Conservation (phyloP, 2,797 vertebrate species). For the Rhodeus uyekii region DNA sequence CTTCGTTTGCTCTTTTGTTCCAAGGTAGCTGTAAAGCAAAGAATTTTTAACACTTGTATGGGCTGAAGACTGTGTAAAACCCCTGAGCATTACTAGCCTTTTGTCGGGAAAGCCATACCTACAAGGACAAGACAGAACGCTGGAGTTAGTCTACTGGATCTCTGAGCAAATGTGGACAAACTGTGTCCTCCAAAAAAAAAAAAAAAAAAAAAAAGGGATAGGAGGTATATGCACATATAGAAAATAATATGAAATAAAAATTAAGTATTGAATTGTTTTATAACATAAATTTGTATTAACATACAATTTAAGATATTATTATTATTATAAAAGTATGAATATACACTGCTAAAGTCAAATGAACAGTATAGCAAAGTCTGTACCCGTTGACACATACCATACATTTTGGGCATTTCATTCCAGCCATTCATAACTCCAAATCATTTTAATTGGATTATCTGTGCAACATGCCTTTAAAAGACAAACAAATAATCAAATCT, state of each 20-base stretch:
- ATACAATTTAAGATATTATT: not conserved
- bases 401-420: not conserved
- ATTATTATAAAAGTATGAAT: not conserved
- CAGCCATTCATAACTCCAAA: not conserved
- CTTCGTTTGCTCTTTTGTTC: conserved; percentile 51
- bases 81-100: conserved; percentile 93
- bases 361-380: not conserved
- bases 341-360: not conserved
- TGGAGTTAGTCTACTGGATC: conserved; percentile 69
- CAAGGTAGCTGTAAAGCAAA: conserved; percentile 85
- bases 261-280: not conserved
- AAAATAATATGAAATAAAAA: not conserved
- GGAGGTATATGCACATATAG: not conserved
- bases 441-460: not conserved
- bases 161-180: conserved; percentile 6
- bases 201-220: too few relatives aligned
- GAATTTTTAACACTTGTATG: conserved; percentile 85
- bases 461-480: not conserved
- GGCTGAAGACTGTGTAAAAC: conserved; percentile 79
- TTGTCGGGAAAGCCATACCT: conserved; percentile 99
- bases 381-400: not conserved
- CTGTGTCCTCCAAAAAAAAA: not conserved
- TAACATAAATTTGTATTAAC: not conserved
- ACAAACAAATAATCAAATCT: conserved; percentile 18
- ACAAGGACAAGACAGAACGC: conserved; percentile 94